Evolutionary conservation across 2,797 vertebrate genomes (phyloP).

Genomic region (Meriones psammophilus): DNA sequence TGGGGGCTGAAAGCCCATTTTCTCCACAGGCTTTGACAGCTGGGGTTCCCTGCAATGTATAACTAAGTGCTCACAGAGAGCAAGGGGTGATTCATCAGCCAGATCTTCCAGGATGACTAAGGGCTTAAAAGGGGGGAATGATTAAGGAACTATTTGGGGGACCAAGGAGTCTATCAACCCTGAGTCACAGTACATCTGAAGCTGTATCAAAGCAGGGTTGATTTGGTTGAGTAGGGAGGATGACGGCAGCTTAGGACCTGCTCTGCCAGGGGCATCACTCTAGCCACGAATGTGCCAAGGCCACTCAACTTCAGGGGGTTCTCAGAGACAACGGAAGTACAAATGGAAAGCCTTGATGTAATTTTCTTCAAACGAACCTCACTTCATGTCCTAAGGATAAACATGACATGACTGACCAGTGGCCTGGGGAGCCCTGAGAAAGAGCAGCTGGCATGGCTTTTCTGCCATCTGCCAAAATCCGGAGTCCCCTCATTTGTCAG

Average conservation of each 20-base stretch:
- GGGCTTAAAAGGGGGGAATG: background rate
- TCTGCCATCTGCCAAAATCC: background rate
- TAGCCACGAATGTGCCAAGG: background rate
- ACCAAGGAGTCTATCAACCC: background rate
- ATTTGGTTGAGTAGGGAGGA: background rate
- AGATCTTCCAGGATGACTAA: background rate
- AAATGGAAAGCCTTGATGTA: background rate
- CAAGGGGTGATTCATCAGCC: background rate
- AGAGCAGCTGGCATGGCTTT: background rate
- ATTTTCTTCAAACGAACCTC: background rate
- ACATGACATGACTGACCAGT: background rate
- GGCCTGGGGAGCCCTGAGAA: background rate
- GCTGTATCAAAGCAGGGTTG: background rate
- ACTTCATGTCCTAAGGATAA: background rate
- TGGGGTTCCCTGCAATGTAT: background rate
- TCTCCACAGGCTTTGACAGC: background rate
- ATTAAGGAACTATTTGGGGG: background rate
- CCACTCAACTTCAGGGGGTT: background rate
- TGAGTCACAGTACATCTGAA: background rate
- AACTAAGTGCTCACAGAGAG: background rate
- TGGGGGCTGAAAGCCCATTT: background rate
- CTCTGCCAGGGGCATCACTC: background rate
- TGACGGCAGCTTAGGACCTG: no score
- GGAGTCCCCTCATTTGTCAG: background rate
- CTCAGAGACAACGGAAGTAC: background rate